Base-by-base conservation (phyloP, 2,113 vertebrate genomes). In the Ciconia boyciana region DNA sequence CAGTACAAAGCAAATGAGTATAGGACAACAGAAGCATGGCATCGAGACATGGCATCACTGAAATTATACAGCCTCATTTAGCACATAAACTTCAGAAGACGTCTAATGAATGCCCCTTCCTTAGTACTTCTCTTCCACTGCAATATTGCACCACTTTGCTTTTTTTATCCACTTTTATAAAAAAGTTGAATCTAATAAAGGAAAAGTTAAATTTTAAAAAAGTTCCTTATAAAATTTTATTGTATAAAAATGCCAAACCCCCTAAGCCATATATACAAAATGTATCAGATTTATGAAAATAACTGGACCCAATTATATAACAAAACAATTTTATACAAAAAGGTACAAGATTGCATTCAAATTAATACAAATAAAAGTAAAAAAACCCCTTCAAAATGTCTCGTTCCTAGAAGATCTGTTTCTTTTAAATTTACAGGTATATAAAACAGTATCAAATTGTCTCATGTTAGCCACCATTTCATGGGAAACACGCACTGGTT, bases 251-350 rank as follows among this genome's bases (percentile, higher is more conserved):
- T 80, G 96, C 94, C 97, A 95, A 97, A 89, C 31, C 8, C 79
- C 93, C 85, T 93, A 97, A 97, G 66, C 95, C 93, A 95, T 97
- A 98, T 98, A 97, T 98, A 98, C 97, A 98, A 98, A 98, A 98
- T 83, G 87, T 74, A 91, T 84, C 94, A 83, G 76, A 91, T 97
- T 85, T 97, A 97, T 95, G 97, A 98, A 98, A 98, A 98, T 98
- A 98, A 98, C 44, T 91, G 96, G 95, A 98, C 95, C 95, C 93
- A 88, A 97, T 97, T 97, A 97, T 93, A 65, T 97, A 97, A 98
- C 92, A 98, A 97, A 98, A 97, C 93, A 91, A 97, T 97, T 98
- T 97, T 97, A 94, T 98, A 98, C 97, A 97, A 98, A 98, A 98
- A 97, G 88, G 72, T 96, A 96, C 76, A 97, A 91, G 94, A 94